Base-by-base conservation (phyloP, 2,797 vertebrate genomes). In the Poliocrania exsul region DNA sequence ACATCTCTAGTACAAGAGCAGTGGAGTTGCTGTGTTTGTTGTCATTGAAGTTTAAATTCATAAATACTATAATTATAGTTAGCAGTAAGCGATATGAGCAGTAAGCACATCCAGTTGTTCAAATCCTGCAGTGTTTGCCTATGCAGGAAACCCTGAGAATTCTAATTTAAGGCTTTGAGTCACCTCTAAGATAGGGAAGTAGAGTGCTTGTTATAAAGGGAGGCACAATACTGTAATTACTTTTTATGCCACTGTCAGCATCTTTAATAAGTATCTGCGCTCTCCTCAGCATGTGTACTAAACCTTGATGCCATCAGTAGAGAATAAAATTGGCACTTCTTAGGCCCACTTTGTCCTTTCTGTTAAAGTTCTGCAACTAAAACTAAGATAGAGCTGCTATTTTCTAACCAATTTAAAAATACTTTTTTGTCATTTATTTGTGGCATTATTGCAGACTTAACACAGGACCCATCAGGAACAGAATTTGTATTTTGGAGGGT, bases 151-250 rank as follows among this genome's bases (percentile, higher is more conserved):
- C 54, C 17, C 69, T 94, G 44, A 96, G 88, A 94, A 95, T 95
- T 92, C 60, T 96, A 92, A 81, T 96, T 95, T 86, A 92, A 77
- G 78, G 47, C 72, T 91, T 94, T 81, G 86, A 70, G 73, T 93
- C 81, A 97, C 78, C 93, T 94, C 88, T 96, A 91, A 87, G 60
- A 66, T 44, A 82, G 88, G 37, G 49, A 81, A 91, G 50, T 61
- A 35, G 58, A 93, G 53, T 31, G 93, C 51, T 67, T 95, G 49
- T 82, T 85, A 91, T 81, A 95, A 94, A 94, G 62, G 72, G 69
- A 97, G 51, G 80, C 80, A 94, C 70, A 94, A 88, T 88, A 90
- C 95, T 92, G 80, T 94, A 94, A 97, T 96, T 96, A 94, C 91
- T 80, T 96, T 96, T 97, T 96, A 95, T 92, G 85, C 77, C 64